Base-by-base conservation (phyloP, 2,113 vertebrate species). In the Triplophysa tibetana region DNA sequence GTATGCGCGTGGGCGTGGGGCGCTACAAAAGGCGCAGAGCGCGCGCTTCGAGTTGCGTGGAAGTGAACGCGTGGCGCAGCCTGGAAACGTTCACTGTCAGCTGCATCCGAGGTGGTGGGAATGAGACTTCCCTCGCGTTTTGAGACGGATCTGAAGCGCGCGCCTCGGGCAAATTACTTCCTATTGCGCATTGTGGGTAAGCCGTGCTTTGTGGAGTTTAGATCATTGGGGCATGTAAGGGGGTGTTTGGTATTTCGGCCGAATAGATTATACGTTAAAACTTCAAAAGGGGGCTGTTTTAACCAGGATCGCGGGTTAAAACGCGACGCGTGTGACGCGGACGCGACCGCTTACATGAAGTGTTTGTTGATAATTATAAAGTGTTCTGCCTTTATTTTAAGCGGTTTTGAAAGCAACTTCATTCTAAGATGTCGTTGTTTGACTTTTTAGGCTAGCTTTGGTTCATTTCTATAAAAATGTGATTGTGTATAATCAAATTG, bases 81-180 rank as follows among this genome's bases (percentile, higher is more conserved):
- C 38, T 38, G 52, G 70, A 74, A 45, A 74, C 21, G n/a, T 19
- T 19, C 29, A 7, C 26, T n/a, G 50, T 52, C 24, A 52, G 43
- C 43, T 1, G 43, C 43, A 3, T 10, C 24, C 50, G 21, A 64
- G 62, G 63, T 13, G 60, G 29, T 52, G 43, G 75, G 70, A 58
- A 84, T 84, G 83, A 84, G 83, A 77, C 80, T 81, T 9, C 70
- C 69, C 24, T 23, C 75, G 54, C 23, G 52, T n/a, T 84, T 82
- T 66, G 50, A 82, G 33, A 23, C 66, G 24, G 80, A 82, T 62
- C 10, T 75, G 76, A 77, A 60, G 16, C 56, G 62, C 74, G 64
- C 69, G 24, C 24, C 75, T 75, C 23, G 8, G 68, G 79, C 33
- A 62, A 79, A 81, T 62, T 70, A 79, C 19, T 52, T 75, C 66